Evolutionary conservation across 2,113 vertebrate species (phyloP).

Genomic region (Condylura cristata): DNA sequence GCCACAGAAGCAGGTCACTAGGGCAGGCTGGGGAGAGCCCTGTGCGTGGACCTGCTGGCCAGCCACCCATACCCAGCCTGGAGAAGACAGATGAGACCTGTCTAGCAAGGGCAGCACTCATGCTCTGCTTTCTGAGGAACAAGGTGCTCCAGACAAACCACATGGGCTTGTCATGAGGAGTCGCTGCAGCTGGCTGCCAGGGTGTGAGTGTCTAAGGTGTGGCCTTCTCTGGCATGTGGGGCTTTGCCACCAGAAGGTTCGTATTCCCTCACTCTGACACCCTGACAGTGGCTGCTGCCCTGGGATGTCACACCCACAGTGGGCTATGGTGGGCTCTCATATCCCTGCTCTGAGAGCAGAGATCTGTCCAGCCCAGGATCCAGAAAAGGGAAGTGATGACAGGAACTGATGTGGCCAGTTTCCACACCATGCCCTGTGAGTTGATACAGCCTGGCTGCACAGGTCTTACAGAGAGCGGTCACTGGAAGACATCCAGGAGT

Average conservation of each 20-base stretch:
- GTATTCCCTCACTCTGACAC: fast-evolving
- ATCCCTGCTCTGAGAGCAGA: not conserved
- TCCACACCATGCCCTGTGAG: not conserved
- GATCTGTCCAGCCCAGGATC: not conserved
- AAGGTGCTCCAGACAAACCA: not conserved
- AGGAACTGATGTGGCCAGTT: not conserved
- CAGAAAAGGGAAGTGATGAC: not conserved
- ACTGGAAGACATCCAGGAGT: conserved; percentile 70
- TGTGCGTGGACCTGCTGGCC: fast-evolving
- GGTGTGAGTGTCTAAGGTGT: not conserved
- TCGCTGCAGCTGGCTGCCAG: not conserved
- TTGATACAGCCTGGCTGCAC: fast-evolving
- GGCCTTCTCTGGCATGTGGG: not conserved
- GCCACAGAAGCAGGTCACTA: not conserved
- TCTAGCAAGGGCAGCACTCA: not conserved
- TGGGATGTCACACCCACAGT: not conserved
- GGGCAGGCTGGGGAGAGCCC: not conserved
- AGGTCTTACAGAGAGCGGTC: conserved; percentile 73
- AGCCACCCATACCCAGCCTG: not conserved
- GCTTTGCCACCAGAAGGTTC: too few species aligned
- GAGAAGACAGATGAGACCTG: not conserved
- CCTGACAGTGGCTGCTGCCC: not conserved
- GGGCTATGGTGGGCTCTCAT: not conserved
- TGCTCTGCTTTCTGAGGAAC: not conserved
- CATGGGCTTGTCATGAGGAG: not conserved